Evolutionary conservation across 2,888 invertebrate species (phyloP).

Genomic region (Melieria picta): DNA sequence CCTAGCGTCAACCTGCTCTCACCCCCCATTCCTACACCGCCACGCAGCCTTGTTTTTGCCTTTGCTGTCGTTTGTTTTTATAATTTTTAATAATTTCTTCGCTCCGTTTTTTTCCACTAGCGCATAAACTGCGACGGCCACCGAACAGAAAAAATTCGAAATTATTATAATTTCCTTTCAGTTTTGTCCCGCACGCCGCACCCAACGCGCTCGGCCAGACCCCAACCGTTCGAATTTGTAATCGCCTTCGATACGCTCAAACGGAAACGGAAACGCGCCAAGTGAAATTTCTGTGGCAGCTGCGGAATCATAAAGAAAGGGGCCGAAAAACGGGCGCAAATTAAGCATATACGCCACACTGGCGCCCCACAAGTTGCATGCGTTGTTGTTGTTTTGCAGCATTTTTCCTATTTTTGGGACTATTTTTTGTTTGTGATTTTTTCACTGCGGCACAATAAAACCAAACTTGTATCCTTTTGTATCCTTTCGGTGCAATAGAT

Average conservation of each 20-base stretch:
- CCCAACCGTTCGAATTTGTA: conserved; percentile 12
- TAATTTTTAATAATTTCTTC: conserved; percentile 2
- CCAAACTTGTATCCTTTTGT: conserved; percentile 19
- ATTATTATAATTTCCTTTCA: conserved; percentile 23
- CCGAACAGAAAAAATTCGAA: conserved; percentile 6
- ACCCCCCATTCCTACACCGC: not conserved
- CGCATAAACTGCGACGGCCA: not conserved
- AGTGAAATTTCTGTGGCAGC: not conserved
- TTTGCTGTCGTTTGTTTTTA: not conserved
- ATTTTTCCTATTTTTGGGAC: not conserved
- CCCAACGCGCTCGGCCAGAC: not conserved
- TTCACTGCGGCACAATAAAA: not conserved
- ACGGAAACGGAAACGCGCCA: conserved; percentile 37
- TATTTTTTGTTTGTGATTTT: no score
- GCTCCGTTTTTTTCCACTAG: not conserved
- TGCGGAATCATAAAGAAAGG: not conserved
- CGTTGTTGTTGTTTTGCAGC: not conserved
- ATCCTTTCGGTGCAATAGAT: conserved; percentile 3
- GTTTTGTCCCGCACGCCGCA: not conserved
- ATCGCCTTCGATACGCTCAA: conserved; percentile 40
- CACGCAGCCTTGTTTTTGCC: not conserved
- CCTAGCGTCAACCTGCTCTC: not conserved
- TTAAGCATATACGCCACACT: conserved; percentile 36
- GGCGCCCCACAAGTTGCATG: conserved; percentile 23
- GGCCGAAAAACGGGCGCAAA: conserved; percentile 11